Base-by-base conservation (phyloP, 2,888 invertebrate species). In the Dynastes grantii region DNA sequence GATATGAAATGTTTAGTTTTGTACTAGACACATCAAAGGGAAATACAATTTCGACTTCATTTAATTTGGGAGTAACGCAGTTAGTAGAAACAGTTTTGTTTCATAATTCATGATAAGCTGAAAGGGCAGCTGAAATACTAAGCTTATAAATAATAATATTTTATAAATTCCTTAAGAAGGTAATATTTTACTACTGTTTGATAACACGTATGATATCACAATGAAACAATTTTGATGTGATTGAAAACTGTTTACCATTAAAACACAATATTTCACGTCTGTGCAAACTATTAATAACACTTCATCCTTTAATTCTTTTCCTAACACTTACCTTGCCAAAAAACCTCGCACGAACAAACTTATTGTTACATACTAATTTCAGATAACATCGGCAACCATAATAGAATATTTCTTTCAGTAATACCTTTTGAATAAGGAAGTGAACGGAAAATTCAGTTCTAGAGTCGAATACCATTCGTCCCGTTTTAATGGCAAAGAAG, bases 401-500 rank as follows among this genome's bases (percentile, higher is more conserved):
- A 61, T 76, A 68, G 49, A 76, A 58, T 53, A 55, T 67, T 58
- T 51, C 16, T 58, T 68, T 67, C 29, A 1, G 32, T 9, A 32
- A 22, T 32, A 13, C 29, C 27, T 32, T 13, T 29, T 22, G 55
- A 22, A 58, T 9, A 58, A 32, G n/a, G 63, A 63, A 63, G 22
- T 45, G 27, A 29, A 13, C 22, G 45, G 29, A 22, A 64, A 63
- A 55, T 22, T 22, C 51, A 55, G 73, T 64, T 73, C 64, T 53
- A 64, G 40, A 64, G 37, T 45, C 27, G 16, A 64, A 63, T 64
- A 64, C 73, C 53, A 78, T 78, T 78, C 63, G 64, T 55, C 55
- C 37, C 32, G 64, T 64, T 68, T 32, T 78, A 78, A 78, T 78
- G 78, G 65, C 73, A 78, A 27, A 55, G 64, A 63, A 51, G 9